These are phyloP conservation scores for Eledona agricola DNA, from an alignment of 2,888 invertebrate genomes.

Conservation along the genomic window DNA sequence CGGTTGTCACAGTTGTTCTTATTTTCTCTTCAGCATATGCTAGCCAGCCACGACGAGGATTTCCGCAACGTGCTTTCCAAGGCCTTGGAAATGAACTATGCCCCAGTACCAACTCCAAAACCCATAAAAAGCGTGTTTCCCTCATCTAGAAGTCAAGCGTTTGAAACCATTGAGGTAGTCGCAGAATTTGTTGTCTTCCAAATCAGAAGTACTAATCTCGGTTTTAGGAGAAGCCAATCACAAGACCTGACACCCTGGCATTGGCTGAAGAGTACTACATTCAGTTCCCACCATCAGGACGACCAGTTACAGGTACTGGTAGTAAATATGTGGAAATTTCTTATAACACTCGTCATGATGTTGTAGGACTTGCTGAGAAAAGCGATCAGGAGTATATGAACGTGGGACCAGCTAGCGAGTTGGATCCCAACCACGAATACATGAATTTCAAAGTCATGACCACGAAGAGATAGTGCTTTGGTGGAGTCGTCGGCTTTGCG, in stretches of 20 bases:
- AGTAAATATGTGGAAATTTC: background rate
- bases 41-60: slow-evolving; percentile 53
- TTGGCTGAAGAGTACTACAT: slow-evolving; percentile 63
- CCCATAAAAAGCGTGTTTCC: slow-evolving; percentile 58
- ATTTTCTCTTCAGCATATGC: slow-evolving; percentile 47
- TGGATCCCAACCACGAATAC: slow-evolving; percentile 50
- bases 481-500: slow-evolving; percentile 26
- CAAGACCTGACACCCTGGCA: slow-evolving; percentile 49
- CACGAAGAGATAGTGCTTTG: slow-evolving; percentile 38
- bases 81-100: slow-evolving; percentile 62
- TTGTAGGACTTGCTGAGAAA: slow-evolving; percentile 16
- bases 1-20: background rate
- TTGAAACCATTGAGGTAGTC: slow-evolving; percentile 59
- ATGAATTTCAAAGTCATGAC: slow-evolving; percentile 54
- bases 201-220: background rate
- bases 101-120: slow-evolving; percentile 66
- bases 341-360: background rate
- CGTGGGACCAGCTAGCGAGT: slow-evolving; percentile 37
- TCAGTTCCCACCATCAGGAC: slow-evolving; percentile 65
- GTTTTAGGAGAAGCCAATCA: slow-evolving; percentile 55
- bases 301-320: slow-evolving; percentile 65
- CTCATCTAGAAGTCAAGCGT: slow-evolving; percentile 49
- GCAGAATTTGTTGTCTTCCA: slow-evolving; percentile 34
- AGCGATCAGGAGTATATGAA: slow-evolving; percentile 51
- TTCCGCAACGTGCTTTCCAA: slow-evolving; percentile 54